Base-by-base conservation (phyloP, 1,140 invertebrate genomes). In the Geopemphigus sp. region DNA sequence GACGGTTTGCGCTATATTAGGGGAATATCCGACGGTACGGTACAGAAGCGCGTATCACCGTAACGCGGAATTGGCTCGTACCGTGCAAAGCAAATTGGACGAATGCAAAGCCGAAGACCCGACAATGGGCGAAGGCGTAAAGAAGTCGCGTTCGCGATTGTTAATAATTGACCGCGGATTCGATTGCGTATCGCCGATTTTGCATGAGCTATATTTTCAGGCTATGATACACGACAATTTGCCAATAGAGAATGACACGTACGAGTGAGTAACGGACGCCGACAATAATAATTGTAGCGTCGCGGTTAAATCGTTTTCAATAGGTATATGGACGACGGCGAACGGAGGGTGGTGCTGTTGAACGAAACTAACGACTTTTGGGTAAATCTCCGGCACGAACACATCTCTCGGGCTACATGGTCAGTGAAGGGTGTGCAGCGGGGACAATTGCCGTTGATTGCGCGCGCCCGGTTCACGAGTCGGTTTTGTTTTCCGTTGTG, bases 51-150 rank as follows among this genome's bases (percentile, higher is more conserved):
- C 99, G 85, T 96, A 92, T 89, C 96, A 99, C 84, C 90, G 93
- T 82, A 99, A 99, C 86, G 94, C 96, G 10, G 98, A 99, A 85
- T 88, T 99, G 82, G 97, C 97, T 5, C 97, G 99, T 84, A 89
- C 98, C 82, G 94, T 99, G 81, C 97, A 99, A 85, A 97, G 99
- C 84, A 99, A 99, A 86, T 87, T 99, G 83, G 97, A 99, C 86
- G 97, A 96, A 39, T 99, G 99, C 85, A 99, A 99, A 89, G 98
- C 98, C 64, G 98, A 99, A 86, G 98, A 99, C 85, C 97, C 98
- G n/a, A 98, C 97, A 8, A 99, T 99, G 98, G 98, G 98, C 45
- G 98, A 99, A 88, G 96, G 94, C 82, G 95, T 96, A 0, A 94
- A 95, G 86, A 95, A 95, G 85, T 94, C 97, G 39, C 91, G 98